Evolutionary conservation across 2,888 invertebrate genomes (phyloP), one percentile per base, ranked within the genome.

Genomic region (Microdon myrmicae): DNA sequence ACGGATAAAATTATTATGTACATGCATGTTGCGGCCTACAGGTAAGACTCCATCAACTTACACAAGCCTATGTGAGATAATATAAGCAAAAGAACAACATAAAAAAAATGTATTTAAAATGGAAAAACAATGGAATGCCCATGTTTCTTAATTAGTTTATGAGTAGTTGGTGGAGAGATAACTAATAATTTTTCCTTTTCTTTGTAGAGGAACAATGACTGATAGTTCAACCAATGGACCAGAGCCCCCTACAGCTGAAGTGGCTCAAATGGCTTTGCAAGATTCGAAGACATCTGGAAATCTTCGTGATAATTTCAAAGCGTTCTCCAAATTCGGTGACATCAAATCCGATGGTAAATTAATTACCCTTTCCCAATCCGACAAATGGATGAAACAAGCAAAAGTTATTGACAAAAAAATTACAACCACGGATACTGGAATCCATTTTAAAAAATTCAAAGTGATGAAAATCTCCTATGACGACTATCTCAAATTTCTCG

Each of bases 331-430:
- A 81, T 94, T 94, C 75, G 94, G 94, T 1, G 93, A 94, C 75
- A 83, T 85, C 2, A 92, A 92, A 77, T 89, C 91, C 9, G 92
- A 92, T 74, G 94, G 94, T 37, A 92, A 89, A 77, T 83, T 85
- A 29, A 90, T 94, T 67, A 92, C 92, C 0, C 82, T 94, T n/a
- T 90, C 90, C 6, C 92, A 94, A 78, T 90, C 91, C 73, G 94
- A 94, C 79, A 94, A 94, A 80, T 94, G 94, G 94, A 90, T 94
- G 88, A 94, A 93, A 73, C 94, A 94, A 75, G 93, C 94, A 0
- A 90, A 87, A 72, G 87, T 88, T 5, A 90, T 92, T 69, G 94
- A 86, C 68, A 92, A 92, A 81, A 90, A 89, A 74, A 89, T 93
- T 67, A 90, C 91, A 0, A 94, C 94, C 9, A 94, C 93, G 2